These are phyloP conservation scores for Tympanuchus pallidicinctus DNA, from an alignment of 2,113 vertebrate genomes.

Conservation along the genomic window DNA sequence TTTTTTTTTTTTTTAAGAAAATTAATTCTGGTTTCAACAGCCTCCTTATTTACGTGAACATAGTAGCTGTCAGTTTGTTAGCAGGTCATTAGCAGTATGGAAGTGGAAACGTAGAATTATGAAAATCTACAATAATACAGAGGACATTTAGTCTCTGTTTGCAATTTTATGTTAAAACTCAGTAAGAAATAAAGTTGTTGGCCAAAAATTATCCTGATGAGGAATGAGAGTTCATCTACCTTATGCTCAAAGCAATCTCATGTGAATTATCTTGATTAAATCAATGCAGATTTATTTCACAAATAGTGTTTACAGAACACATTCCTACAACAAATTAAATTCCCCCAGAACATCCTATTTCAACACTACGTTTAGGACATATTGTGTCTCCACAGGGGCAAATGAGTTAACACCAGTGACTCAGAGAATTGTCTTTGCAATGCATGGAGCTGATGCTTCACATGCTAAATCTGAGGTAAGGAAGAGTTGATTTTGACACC, in stretches of 20 bases:
- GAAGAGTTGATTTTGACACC: neutral
- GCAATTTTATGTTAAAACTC: neutral
- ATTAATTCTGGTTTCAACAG: neutral
- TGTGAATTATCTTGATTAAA: neutral
- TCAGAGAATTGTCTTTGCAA: neutral
- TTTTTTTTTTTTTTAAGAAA: neutral
- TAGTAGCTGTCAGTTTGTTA: neutral
- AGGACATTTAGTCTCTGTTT: neutral
- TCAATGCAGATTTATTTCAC: neutral
- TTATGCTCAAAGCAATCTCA: neutral
- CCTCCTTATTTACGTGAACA: neutral
- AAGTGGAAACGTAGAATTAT: neutral
- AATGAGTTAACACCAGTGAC: neutral
- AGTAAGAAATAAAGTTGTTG: neutral
- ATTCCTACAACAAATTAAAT: neutral
- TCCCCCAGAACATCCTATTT: neutral
- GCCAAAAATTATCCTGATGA: conserved; percentile 9
- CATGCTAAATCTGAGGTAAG: neutral
- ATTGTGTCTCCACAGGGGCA: accelerated
- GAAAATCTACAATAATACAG: neutral
- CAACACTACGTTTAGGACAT: neutral
- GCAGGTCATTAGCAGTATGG: neutral
- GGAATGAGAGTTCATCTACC: neutral
- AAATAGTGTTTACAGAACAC: neutral
- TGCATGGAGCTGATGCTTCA: neutral